Percentiles rank a stretch among this genome's conserved stretches.
Evolutionary conservation across 2,797 vertebrate species (phyloP).

Genomic region (Myotis myotis): DNA sequence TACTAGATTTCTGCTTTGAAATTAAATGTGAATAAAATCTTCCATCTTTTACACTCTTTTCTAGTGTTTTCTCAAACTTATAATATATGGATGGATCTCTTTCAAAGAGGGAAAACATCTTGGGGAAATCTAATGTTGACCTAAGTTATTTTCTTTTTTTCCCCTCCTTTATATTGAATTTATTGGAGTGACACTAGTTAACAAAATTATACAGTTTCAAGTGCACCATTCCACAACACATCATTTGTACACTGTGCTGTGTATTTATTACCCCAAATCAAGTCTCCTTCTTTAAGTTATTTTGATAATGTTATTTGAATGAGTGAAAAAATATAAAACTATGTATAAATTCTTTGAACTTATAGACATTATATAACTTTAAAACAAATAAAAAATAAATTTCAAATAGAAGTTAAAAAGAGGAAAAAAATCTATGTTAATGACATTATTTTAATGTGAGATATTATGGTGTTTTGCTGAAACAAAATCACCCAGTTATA

Average conservation of each 20-base stretch:
- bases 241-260: neutral
- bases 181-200: neutral
- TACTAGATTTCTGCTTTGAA: neutral
- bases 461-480: neutral
- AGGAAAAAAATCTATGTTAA: constrained; percentile 13
- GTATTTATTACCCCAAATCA: neutral
- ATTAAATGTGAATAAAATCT: constrained; percentile 3
- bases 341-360: neutral
- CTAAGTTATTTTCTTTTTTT: constrained; percentile 30
- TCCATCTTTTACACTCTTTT: neutral
- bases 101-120: neutral
- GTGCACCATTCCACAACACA: neutral
- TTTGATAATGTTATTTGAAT: constrained; percentile 27
- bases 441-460: constrained; percentile 33
- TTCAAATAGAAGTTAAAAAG: constrained; percentile 11
- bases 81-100: neutral
- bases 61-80: neutral
- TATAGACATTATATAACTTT: neutral
- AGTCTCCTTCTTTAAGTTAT: neutral
- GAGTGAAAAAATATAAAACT: neutral
- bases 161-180: neutral
- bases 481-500: neutral
- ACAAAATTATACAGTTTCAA: neutral
- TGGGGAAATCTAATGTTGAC: neutral
- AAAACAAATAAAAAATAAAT: constrained; percentile 7